phyloP scores from a whole-genome alignment of 2,113 vertebrate genomes.

The Anguilla japonica region DNA sequence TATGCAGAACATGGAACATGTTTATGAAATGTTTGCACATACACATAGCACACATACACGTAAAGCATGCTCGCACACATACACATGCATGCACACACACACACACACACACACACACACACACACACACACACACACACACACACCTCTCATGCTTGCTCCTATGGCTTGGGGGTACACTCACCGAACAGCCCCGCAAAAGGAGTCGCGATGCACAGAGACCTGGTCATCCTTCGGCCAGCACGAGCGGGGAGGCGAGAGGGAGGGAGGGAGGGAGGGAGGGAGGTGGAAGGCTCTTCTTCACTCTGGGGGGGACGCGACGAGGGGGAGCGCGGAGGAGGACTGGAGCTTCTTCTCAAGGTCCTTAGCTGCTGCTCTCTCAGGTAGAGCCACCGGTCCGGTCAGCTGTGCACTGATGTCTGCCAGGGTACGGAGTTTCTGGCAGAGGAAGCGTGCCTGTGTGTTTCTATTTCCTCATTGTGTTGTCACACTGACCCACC shows the following conservation, averaged over 20 bases:
- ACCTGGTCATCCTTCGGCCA: constrained; percentile 3
- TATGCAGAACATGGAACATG: background rate
- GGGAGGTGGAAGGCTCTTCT: background rate
- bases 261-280: background rate
- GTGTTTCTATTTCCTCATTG: constrained; percentile 17
- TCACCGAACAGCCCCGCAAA: constrained; percentile 21
- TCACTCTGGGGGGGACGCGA: background rate
- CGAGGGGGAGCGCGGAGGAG: background rate
- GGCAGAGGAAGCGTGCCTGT: background rate
- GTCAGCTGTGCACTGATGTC: constrained; percentile 14
- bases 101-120: background rate
- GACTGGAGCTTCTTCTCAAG: background rate
- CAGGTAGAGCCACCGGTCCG: background rate
- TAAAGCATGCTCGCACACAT: background rate
- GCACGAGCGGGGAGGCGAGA: background rate
- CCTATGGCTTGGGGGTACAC: background rate
- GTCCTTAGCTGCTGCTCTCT: background rate
- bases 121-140: background rate
- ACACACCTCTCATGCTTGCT: no score
- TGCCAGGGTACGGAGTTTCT: background rate
- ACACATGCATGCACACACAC: background rate
- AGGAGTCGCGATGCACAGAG: constrained; percentile 18
- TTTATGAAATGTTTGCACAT: background rate
- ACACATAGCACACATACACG: background rate
- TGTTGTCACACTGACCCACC: constrained; percentile 12